A percentile compares a stretch with the other conserved stretches of the same genome.
These are phyloP conservation scores for Thereva unica DNA, from an alignment of 2,888 invertebrate species.

Conservation along the genomic window DNA sequence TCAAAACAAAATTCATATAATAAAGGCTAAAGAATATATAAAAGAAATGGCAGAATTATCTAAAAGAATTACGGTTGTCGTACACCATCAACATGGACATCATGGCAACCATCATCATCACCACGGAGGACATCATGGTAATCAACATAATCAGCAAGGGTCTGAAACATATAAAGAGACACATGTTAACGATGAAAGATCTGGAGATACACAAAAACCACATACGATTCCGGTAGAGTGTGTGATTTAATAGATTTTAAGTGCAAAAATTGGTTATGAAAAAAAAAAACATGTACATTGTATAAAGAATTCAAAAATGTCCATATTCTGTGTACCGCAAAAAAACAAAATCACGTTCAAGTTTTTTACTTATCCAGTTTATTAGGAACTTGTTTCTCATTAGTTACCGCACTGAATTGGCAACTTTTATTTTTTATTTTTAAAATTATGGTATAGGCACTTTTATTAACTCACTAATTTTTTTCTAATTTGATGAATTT, in stretches of 20 bases:
- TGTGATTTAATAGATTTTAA: constrained; percentile 32
- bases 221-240: constrained; percentile 60
- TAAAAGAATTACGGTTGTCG: constrained; percentile 54
- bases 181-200: constrained; percentile 39
- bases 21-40: constrained; percentile 54
- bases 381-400: too few species aligned
- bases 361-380: not conserved
- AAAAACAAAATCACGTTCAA: not conserved
- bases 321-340: not conserved
- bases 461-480: too few species aligned
- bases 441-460: too few species aligned
- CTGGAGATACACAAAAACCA: constrained; percentile 43
- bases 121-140: constrained; percentile 47
- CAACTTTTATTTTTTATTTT: too few species aligned
- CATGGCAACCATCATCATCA: constrained; percentile 48
- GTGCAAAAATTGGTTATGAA: too few species aligned
- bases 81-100: constrained; percentile 51
- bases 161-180: constrained; percentile 58
- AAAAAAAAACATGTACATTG: too few species aligned
- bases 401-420: too few species aligned
- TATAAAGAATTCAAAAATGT: too few species aligned
- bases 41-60: constrained; percentile 56
- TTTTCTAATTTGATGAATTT: too few species aligned
- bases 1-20: not conserved
- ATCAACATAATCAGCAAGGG: constrained; percentile 45